Evolutionary conservation across 2,113 vertebrate genomes (phyloP).

Genomic region (Saimiri boliviensis): DNA sequence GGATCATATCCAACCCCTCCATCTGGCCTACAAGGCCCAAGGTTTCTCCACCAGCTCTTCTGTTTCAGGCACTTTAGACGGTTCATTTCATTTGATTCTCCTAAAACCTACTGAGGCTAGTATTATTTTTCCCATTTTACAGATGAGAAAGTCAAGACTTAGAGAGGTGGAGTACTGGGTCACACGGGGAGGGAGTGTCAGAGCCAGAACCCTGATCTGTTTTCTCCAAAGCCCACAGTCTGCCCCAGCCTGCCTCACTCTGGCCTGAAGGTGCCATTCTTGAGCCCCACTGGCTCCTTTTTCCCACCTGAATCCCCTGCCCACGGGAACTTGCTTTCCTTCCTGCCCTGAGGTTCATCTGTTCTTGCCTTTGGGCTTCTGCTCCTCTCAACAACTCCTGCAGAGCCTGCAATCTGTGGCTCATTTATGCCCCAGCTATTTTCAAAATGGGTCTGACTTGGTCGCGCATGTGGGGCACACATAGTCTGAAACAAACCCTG

Average conservation of each 20-base stretch:
- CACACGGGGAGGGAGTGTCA: background rate
- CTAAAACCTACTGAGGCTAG: background rate
- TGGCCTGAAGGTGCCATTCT: background rate
- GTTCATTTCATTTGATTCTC: background rate
- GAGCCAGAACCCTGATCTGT: background rate
- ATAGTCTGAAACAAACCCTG: background rate
- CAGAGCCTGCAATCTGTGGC: background rate
- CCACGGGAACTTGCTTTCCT: background rate
- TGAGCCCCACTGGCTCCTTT: no score
- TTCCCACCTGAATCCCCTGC: background rate
- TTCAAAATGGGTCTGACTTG: background rate
- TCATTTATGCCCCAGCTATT: background rate
- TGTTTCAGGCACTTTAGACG: background rate
- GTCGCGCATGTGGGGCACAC: no score
- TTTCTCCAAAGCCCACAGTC: background rate
- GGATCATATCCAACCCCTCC: fast-evolving
- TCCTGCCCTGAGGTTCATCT: background rate
- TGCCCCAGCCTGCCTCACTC: no score
- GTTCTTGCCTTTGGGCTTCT: background rate
- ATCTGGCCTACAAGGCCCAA: background rate
- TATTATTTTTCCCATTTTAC: background rate
- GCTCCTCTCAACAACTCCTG: background rate
- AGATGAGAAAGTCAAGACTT: background rate
- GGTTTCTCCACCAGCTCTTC: background rate
- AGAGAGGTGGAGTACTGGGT: background rate